phyloP scores from a whole-genome alignment of 1,140 invertebrate genomes.

The Scaptomyza pallida region DNA sequence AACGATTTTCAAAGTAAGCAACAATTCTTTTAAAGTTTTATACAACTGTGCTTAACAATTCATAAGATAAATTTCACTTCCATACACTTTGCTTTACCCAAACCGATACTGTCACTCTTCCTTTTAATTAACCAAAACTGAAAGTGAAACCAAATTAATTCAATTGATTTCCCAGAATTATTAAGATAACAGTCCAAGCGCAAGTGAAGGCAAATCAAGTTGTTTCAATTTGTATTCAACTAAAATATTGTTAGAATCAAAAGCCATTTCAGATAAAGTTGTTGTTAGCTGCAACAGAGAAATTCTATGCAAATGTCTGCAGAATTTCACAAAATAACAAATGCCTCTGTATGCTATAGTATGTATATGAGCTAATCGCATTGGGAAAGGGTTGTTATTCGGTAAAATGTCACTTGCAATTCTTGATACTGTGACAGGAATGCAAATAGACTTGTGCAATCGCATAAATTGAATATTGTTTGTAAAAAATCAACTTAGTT shows the following conservation, averaged over 20 bases:
- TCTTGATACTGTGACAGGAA: conserved; percentile 4
- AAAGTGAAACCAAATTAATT: conserved; percentile 10
- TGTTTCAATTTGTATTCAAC: not conserved
- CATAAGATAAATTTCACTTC: too few relatives aligned
- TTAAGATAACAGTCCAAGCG: conserved; percentile 18
- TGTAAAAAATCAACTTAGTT: not conserved
- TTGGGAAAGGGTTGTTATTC: too few relatives aligned
- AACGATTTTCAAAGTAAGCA: too few relatives aligned
- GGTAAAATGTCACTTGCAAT: not conserved
- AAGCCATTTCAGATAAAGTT: not conserved
- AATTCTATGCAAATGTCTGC: conserved; percentile 41
- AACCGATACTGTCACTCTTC: not conserved
- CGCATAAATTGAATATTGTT: not conserved
- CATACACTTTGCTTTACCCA: too few relatives aligned
- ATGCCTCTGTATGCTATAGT: too few relatives aligned
- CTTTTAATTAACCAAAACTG: conserved; percentile 1
- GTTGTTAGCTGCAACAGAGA: not conserved
- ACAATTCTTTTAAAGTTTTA: too few relatives aligned
- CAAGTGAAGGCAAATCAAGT: conserved; percentile 50
- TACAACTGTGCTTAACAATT: too few relatives aligned
- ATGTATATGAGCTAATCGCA: too few relatives aligned
- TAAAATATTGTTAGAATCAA: conserved; percentile 2
- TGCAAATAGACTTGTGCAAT: not conserved
- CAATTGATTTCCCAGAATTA: conserved; percentile 6
- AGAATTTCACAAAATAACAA: too few relatives aligned